These are phyloP conservation scores for Cotesia chilonis DNA, from an alignment of 1,140 invertebrate species.

Conservation along the genomic window DNA sequence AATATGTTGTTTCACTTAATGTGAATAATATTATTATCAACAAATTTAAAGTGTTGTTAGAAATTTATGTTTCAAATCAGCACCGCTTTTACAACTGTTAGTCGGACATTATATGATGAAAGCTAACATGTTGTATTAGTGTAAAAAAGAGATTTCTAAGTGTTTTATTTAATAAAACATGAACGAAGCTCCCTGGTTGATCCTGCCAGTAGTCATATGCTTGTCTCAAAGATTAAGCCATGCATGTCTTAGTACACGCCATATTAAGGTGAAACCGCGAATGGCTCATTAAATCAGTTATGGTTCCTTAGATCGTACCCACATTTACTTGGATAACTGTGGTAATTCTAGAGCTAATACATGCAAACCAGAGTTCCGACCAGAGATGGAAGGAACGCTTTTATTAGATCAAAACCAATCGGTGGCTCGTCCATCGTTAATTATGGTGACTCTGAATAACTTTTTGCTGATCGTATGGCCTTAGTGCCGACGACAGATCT, in stretches of 20 bases:
- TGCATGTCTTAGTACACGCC: slow-evolving; percentile 80
- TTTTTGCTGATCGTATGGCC: too few species aligned
- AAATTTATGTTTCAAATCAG: too few species aligned
- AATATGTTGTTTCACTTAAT: too few species aligned
- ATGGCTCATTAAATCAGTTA: slow-evolving; percentile 66
- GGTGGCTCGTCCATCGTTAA: slow-evolving; percentile 39
- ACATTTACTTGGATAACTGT: slow-evolving; percentile 87
- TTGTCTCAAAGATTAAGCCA: slow-evolving; percentile 83
- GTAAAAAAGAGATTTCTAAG: too few species aligned
- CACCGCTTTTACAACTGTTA: too few species aligned
- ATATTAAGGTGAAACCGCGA: slow-evolving; percentile 78
- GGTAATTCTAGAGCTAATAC: slow-evolving; percentile 84
- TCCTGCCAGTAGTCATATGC: slow-evolving; percentile 81
- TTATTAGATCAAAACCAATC: slow-evolving; percentile 79
- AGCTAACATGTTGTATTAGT: too few species aligned
- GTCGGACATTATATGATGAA: too few species aligned
- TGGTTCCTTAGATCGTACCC: slow-evolving; percentile 49
- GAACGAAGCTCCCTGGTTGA: too few species aligned
- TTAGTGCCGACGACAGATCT: slow-evolving; percentile 74
- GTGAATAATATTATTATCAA: too few species aligned
- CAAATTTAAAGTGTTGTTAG: too few species aligned
- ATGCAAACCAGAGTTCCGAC: slow-evolving; percentile 75
- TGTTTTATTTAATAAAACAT: too few species aligned
- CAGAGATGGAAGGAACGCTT: slow-evolving; percentile 75
- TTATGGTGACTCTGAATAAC: too few species aligned